Evolutionary conservation across 2,113 vertebrate genomes (phyloP).

Genomic region (Rattus norvegicus): DNA sequence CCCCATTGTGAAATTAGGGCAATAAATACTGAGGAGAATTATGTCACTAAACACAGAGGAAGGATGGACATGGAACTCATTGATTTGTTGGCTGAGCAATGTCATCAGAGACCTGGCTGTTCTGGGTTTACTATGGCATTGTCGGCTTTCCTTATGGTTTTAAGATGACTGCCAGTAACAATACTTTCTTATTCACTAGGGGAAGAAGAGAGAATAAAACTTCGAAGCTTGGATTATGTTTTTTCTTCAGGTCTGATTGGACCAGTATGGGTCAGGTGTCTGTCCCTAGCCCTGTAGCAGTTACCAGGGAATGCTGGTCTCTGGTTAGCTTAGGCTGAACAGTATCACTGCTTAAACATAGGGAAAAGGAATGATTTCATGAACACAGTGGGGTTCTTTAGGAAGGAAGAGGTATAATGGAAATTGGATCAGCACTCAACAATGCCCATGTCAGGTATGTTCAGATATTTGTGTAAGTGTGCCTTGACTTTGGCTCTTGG

Average conservation of each 20-base stretch:
- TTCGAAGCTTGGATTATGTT: background rate
- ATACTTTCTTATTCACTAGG: conserved; percentile 1
- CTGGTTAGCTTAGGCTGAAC: conserved; percentile 8
- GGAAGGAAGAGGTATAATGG: background rate
- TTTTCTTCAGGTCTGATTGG: conserved; percentile 26
- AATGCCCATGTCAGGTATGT: background rate
- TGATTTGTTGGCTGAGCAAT: background rate
- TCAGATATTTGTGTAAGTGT: conserved; percentile 40
- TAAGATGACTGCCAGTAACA: background rate
- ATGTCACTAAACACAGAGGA: conserved; percentile 31
- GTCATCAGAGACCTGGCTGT: background rate
- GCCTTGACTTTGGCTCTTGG: conserved; percentile 45
- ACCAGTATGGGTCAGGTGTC: conserved; percentile 5
- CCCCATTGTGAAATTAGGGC: background rate
- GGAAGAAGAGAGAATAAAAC: conserved; percentile 3
- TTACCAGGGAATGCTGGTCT: background rate
- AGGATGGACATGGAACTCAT: background rate
- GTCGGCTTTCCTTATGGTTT: background rate
- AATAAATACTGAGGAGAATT: conserved; percentile 41
- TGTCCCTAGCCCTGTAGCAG: background rate
- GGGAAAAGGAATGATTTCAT: conserved; percentile 34
- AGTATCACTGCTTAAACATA: background rate
- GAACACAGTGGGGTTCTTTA: background rate
- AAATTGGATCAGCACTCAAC: background rate
- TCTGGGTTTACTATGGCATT: conserved; percentile 26